Evolutionary conservation across 2,888 invertebrate species (phyloP).

Genomic region (Orthosia gracilis): DNA sequence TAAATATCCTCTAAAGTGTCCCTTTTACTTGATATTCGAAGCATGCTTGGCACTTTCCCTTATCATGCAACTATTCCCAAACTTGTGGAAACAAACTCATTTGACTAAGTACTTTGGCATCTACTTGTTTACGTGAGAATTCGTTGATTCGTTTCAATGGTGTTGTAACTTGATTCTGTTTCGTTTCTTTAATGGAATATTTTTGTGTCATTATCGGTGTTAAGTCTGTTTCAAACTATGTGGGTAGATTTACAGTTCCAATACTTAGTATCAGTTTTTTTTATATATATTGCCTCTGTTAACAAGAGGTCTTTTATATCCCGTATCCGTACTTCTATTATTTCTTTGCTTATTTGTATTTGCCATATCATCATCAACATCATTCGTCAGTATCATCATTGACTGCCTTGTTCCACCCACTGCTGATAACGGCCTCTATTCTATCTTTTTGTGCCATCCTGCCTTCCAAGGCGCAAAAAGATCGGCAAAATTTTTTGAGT

Average conservation of each 20-base stretch:
- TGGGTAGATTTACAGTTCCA: not conserved
- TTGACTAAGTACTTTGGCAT: conserved; percentile 25
- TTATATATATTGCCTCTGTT: not conserved
- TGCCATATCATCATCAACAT: too few relatives aligned
- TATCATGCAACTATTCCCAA: conserved; percentile 26
- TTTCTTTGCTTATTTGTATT: too few relatives aligned
- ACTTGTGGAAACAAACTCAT: conserved; percentile 24
- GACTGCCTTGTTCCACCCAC: too few relatives aligned
- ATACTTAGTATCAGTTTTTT: not conserved
- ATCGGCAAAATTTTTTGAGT: too few relatives aligned
- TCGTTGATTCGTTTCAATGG: conserved; percentile 4
- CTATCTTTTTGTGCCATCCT: too few relatives aligned
- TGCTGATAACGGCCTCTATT: too few relatives aligned
- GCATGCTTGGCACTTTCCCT: conserved; percentile 15
- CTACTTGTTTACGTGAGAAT: conserved; percentile 26
- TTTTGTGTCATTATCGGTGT: conserved; percentile 1
- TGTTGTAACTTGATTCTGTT: not conserved
- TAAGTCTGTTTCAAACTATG: not conserved
- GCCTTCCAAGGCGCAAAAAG: too few relatives aligned
- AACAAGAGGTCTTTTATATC: too few relatives aligned
- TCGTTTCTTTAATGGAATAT: not conserved
- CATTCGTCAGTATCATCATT: too few relatives aligned
- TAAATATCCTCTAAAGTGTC: not conserved
- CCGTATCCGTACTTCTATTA: too few relatives aligned
- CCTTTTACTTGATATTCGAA: conserved; percentile 33